Evolutionary conservation across 2,113 vertebrate species (phyloP).

Genomic region (Thalassarche chlororhynchos): DNA sequence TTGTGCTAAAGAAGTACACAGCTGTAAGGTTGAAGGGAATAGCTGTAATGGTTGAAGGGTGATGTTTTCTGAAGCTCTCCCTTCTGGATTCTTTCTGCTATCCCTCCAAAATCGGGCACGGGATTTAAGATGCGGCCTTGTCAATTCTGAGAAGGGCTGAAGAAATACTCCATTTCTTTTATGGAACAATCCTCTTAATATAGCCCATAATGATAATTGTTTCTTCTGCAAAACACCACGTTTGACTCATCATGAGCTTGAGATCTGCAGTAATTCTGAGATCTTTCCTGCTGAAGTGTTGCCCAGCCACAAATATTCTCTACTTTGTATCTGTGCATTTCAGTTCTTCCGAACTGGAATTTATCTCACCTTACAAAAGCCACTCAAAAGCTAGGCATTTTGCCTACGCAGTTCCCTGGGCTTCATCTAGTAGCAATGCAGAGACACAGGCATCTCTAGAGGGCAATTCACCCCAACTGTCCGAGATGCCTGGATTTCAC

Average conservation of each 20-base stretch:
- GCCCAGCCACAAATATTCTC: conserved; percentile 48
- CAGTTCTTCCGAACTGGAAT: background rate
- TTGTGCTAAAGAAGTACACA: conserved; percentile 27
- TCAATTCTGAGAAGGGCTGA: background rate
- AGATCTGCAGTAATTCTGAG: conserved; percentile 12
- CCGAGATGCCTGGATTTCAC: background rate
- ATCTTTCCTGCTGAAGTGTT: conserved; percentile 33
- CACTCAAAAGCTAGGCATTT: background rate
- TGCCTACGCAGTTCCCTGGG: background rate
- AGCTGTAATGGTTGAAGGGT: background rate
- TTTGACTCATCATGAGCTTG: conserved; percentile 17
- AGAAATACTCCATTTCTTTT: background rate
- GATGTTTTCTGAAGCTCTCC: conserved; percentile 22
- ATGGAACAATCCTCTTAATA: background rate
- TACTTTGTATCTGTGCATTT: background rate
- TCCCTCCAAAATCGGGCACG: background rate
- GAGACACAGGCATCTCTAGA: background rate
- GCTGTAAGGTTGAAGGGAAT: conserved; percentile 28
- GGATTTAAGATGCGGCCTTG: background rate
- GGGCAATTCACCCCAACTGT: background rate
- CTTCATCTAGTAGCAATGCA: background rate
- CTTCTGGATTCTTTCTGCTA: background rate
- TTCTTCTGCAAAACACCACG: background rate
- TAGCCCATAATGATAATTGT: background rate
- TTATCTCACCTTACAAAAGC: conserved; percentile 23